Conservation (phyloP, 2,113 vertebrate genomes). For the Nestor notabilis region DNA sequence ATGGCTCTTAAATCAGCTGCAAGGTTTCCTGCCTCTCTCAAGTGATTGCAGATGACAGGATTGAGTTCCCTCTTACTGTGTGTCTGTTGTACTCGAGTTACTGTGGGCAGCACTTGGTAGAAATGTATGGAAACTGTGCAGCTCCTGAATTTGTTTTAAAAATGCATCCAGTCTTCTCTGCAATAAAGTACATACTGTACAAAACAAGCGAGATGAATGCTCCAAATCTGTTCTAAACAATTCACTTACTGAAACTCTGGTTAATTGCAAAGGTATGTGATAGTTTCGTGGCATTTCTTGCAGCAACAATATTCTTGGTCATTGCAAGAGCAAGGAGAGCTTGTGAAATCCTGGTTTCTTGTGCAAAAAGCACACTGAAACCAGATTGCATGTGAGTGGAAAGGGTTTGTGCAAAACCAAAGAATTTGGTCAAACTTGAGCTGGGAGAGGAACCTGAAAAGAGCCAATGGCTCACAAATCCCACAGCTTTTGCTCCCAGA, state of each 20-base stretch:
- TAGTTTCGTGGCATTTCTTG: neutral
- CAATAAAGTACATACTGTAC: constrained; percentile 63
- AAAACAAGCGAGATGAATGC: neutral
- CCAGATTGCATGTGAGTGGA: neutral
- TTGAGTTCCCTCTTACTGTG: neutral
- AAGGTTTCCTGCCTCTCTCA: neutral
- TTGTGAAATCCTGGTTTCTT: neutral
- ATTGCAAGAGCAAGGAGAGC: neutral
- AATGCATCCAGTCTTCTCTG: neutral
- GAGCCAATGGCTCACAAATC: neutral
- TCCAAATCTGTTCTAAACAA: neutral
- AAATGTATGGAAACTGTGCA: neutral
- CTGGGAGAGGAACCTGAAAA: neutral
- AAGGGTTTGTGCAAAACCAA: neutral
- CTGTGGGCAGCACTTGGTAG: neutral
- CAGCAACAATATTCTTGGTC: neutral
- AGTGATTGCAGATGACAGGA: neutral
- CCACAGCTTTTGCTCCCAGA: neutral
- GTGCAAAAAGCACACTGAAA: neutral
- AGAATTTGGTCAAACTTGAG: neutral
- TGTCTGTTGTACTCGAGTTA: neutral
- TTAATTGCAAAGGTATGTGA: neutral
- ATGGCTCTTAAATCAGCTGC: neutral
- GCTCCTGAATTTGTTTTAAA: neutral
- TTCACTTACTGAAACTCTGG: neutral